Conservation (phyloP, 1,140 invertebrate genomes). For the Magallana ariakensis region DNA sequence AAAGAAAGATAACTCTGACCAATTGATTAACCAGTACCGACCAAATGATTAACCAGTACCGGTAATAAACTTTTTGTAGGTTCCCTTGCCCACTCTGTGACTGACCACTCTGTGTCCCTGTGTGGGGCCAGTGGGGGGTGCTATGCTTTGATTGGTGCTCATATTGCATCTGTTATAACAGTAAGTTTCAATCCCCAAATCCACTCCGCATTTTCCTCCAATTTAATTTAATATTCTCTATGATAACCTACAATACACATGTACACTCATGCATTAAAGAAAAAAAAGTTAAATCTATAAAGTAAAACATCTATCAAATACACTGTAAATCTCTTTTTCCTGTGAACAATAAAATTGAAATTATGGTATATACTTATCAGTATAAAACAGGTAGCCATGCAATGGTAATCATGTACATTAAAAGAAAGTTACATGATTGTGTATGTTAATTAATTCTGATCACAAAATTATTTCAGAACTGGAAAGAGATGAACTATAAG, state of each 20-base stretch:
- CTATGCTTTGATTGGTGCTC: constrained; percentile 96
- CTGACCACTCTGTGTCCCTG: constrained; percentile 91
- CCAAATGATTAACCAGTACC: neutral
- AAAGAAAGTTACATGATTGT: no score
- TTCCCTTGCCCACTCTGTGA: constrained; percentile 90
- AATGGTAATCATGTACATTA: no score
- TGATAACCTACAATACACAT: no score
- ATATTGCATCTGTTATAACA: constrained; percentile 96
- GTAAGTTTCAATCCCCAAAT: constrained; percentile 81
- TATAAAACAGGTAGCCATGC: no score
- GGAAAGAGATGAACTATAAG: constrained; percentile 79
- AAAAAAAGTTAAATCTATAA: no score
- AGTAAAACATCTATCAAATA: no score
- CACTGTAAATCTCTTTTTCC: no score
- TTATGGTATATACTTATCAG: no score
- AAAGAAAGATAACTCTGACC: constrained; percentile 11
- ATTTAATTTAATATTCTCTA: no score
- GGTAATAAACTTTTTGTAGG: constrained; percentile 70
- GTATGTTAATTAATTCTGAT: neutral
- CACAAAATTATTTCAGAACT: constrained; percentile 71
- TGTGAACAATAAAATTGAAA: no score
- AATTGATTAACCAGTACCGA: neutral
- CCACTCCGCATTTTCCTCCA: no score
- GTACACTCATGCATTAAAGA: no score
- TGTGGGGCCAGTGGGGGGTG: constrained; percentile 98